Percentiles rank a stretch among this genome's conserved stretches.
Conservation (phyloP, 2,888 invertebrate genomes). For the Latrodectus hesperus region DNA sequence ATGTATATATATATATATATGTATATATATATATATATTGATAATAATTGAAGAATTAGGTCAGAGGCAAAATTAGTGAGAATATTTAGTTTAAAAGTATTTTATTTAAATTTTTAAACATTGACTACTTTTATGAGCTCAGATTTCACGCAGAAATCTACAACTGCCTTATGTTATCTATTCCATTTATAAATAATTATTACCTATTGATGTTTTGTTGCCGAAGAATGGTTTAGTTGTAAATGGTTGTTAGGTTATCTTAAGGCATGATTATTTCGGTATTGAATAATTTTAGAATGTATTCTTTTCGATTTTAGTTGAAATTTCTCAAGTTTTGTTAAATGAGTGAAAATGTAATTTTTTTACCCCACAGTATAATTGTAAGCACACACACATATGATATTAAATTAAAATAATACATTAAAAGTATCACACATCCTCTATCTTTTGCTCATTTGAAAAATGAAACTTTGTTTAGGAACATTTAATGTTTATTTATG, state of each 20-base stretch:
- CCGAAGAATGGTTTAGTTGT: no score
- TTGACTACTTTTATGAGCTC: no score
- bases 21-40: no score
- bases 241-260: background rate
- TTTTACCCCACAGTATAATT: background rate
- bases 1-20: no score
- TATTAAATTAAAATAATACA: background rate
- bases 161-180: no score
- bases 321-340: background rate
- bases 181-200: no score
- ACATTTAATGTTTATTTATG: background rate
- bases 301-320: background rate
- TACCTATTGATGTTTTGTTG: no score
- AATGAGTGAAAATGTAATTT: background rate
- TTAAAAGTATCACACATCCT: background rate
- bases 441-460: constrained; percentile 11
- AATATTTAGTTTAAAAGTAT: no score
- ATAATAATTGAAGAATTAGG: no score
- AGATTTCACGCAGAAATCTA: no score
- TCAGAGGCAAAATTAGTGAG: no score
- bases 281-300: background rate
- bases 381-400: background rate
- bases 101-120: no score
- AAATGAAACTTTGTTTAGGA: constrained; percentile 27
- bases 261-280: background rate